Evolutionary conservation across 1,140 invertebrate species (phyloP).

Genomic region (Saccostrea echinata): DNA sequence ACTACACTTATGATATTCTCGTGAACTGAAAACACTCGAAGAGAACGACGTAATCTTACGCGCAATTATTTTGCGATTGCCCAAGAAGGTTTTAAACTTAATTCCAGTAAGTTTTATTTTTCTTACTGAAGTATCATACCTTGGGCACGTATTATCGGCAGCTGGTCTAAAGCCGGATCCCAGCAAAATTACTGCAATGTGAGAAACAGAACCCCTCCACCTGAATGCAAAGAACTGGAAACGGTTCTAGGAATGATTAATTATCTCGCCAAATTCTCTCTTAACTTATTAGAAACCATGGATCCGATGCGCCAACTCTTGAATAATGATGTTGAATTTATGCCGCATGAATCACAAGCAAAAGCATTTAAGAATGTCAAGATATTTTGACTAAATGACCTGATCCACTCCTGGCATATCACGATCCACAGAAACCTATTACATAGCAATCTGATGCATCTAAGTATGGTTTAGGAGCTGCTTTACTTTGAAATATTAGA

Average conservation of each 20-base stretch:
- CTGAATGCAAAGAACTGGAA: neutral
- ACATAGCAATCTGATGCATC: constrained; percentile 57
- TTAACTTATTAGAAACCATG: neutral
- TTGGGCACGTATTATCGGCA: constrained; percentile 75
- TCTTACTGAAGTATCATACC: constrained; percentile 68
- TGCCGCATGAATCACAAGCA: neutral
- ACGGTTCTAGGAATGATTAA: neutral
- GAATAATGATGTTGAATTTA: too few species aligned
- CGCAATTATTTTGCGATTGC: too few species aligned
- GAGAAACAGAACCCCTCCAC: constrained; percentile 21
- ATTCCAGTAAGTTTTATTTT: neutral
- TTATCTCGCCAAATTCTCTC: too few species aligned
- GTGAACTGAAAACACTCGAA: too few species aligned
- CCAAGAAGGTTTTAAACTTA: neutral
- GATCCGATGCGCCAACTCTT: neutral
- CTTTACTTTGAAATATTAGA: constrained; percentile 78
- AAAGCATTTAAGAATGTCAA: constrained; percentile 25
- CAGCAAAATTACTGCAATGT: constrained; percentile 66
- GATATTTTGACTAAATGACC: neutral
- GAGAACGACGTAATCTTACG: too few species aligned
- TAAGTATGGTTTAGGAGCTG: constrained; percentile 76
- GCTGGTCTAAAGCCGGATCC: constrained; percentile 76
- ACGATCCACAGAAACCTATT: constrained; percentile 37
- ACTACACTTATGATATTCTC: too few species aligned
- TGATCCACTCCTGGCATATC: constrained; percentile 3